Conservation (phyloP, 2,888 invertebrate species). For the Tanytarsus gracilentus region DNA sequence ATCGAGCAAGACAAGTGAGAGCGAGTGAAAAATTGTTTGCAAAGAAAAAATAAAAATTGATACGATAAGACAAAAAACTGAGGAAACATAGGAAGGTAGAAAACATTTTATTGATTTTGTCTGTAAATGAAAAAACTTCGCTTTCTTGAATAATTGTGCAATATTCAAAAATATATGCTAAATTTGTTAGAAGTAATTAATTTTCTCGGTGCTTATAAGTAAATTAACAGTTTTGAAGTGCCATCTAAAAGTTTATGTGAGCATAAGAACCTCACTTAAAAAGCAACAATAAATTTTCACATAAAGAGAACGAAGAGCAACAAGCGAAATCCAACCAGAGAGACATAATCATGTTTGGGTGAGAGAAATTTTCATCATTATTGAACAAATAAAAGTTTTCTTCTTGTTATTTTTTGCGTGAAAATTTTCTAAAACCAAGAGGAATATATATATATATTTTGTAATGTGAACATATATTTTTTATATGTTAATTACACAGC, state of each 20-base stretch:
- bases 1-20: neutral
- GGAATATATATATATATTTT: too few relatives aligned
- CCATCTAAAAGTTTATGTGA: neutral
- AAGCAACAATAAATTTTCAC: too few relatives aligned
- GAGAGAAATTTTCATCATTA: neutral
- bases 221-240: neutral
- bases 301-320: neutral
- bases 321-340: constrained; percentile 11
- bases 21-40: neutral
- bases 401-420: neutral
- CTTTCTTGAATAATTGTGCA: neutral
- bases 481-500: constrained; percentile 24
- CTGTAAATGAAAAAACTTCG: neutral
- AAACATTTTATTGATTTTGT: neutral
- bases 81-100: neutral
- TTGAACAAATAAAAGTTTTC: neutral
- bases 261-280: too few relatives aligned
- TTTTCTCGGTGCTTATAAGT: neutral
- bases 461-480: constrained; percentile 18
- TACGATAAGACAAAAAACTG: too few relatives aligned
- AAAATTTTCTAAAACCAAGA: constrained; percentile 1
- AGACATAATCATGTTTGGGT: constrained; percentile 25
- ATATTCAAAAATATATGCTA: neutral
- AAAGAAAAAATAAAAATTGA: too few relatives aligned
- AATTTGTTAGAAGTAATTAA: neutral